A percentile compares a stretch with the other conserved stretches of the same genome.
phyloP scores from a whole-genome alignment of 2,888 invertebrate genomes.

The Agonopterix heracliana region DNA sequence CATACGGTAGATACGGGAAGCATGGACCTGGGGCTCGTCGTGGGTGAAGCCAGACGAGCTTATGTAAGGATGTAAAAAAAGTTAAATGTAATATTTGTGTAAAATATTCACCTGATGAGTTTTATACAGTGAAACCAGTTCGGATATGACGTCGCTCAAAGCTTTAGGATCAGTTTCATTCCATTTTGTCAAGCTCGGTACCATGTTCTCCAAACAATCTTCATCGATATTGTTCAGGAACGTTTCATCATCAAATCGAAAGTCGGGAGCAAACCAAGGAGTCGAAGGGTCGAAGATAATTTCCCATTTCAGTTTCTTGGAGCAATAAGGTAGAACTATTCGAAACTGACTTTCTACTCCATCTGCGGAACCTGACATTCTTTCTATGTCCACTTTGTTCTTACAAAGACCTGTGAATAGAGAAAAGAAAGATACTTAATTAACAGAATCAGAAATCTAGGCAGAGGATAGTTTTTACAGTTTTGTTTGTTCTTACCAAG shows the following conservation, averaged over 20 bases:
- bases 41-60: slow-evolving; percentile 98
- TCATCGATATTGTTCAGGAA: slow-evolving; percentile 78
- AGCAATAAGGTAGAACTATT: slow-evolving; percentile 82
- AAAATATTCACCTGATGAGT: slow-evolving; percentile 73
- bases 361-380: slow-evolving; percentile 42
- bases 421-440: not conserved
- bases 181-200: slow-evolving; percentile 81
- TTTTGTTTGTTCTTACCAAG: slow-evolving; percentile 39
- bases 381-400: slow-evolving; percentile 64
- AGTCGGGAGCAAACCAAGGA: slow-evolving; percentile 83
- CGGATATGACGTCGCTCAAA: slow-evolving; percentile 77
- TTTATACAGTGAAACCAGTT: slow-evolving; percentile 79
- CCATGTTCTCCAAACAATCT: slow-evolving; percentile 61
- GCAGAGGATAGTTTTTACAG: too few relatives aligned
- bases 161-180: slow-evolving; percentile 76
- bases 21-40: slow-evolving; percentile 97
- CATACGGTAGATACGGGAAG: slow-evolving; percentile 98
- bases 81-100: too few relatives aligned
- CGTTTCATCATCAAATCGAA: slow-evolving; percentile 81
- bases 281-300: slow-evolving; percentile 79
- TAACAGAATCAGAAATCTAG: too few relatives aligned
- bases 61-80: too few relatives aligned
- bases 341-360: slow-evolving; percentile 75
- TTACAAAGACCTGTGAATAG: slow-evolving; percentile 57
- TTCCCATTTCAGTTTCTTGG: slow-evolving; percentile 80